Conservation (phyloP, 1,140 invertebrate species). For the Streblospio benedicti region DNA sequence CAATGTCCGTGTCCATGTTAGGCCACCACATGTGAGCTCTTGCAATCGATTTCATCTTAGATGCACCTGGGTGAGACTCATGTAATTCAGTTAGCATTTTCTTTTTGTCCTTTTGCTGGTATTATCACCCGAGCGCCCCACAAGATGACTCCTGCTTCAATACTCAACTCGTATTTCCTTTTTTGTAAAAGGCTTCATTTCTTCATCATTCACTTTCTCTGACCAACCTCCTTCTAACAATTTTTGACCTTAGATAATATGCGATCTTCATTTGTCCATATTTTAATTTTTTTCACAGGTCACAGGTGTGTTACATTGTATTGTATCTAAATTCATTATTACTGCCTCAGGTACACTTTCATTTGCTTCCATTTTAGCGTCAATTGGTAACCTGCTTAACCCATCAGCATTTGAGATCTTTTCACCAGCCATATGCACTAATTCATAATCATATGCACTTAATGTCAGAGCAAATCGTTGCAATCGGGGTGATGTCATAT, state of each 20-base stretch:
- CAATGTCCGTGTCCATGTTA: slow-evolving; percentile 1
- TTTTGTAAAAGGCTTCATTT: not conserved
- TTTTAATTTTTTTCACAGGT: not conserved
- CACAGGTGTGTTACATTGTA: not conserved
- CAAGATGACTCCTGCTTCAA: not conserved
- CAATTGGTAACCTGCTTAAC: not conserved
- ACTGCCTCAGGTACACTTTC: not conserved
- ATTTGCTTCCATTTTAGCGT: not conserved
- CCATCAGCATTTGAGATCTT: not conserved
- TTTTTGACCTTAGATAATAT: not conserved
- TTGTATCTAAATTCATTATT: not conserved
- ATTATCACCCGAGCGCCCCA: slow-evolving; percentile 3
- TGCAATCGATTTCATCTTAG: slow-evolving; percentile 3
- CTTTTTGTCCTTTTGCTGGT: not conserved
- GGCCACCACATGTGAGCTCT: slow-evolving; percentile 5
- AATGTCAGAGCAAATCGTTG: slow-evolving; percentile 8
- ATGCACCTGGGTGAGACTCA: not conserved
- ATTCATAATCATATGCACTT: slow-evolving; percentile 1
- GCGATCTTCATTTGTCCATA: not conserved
- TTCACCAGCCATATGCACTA: not conserved
- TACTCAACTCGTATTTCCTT: not conserved
- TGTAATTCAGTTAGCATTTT: not conserved
- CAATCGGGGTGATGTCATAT: not conserved
- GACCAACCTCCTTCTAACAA: not conserved
- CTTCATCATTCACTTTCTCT: not conserved